Conservation (phyloP, 2,888 invertebrate genomes). For the Sclerodermus sp. region DNA sequence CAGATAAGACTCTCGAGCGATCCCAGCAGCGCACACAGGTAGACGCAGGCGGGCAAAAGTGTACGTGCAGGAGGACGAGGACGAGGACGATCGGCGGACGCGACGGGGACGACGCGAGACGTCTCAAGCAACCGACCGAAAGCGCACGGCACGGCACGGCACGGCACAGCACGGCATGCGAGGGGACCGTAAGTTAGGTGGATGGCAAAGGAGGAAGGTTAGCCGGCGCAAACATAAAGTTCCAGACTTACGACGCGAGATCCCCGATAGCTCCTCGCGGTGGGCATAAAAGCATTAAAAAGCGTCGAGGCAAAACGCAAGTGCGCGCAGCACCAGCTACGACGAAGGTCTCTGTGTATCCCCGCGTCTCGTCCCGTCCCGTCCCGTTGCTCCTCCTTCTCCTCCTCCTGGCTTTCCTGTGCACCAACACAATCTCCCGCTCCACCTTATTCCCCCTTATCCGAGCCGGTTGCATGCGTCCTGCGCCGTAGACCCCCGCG, state of each 20-base stretch:
- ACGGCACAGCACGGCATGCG: no score
- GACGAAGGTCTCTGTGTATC: constrained; percentile 12
- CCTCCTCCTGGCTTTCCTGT: background rate
- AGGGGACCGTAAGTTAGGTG: constrained; percentile 57
- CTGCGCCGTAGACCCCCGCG: constrained; percentile 50
- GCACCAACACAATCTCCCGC: background rate
- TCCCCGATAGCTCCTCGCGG: constrained; percentile 57
- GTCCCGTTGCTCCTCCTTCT: background rate
- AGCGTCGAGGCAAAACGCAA: constrained; percentile 44
- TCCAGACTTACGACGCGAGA: constrained; percentile 58
- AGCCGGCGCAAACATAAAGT: constrained; percentile 58
- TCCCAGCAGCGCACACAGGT: constrained; percentile 17
- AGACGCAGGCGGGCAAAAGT: constrained; percentile 1
- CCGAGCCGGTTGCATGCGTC: constrained; percentile 34
- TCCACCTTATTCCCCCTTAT: constrained; percentile 15
- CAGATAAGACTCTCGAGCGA: constrained; percentile 32
- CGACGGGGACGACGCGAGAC: constrained; percentile 48
- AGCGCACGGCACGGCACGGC: constrained; percentile 27
- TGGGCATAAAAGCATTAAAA: constrained; percentile 56
- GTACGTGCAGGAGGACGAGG: constrained; percentile 1
- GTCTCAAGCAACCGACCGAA: constrained; percentile 46
- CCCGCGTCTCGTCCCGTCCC: constrained; percentile 12
- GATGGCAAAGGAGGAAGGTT: constrained; percentile 53
- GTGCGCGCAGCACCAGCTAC: constrained; percentile 23
- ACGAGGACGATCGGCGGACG: constrained; percentile 5